Evolutionary conservation across 2,888 invertebrate genomes (phyloP), one percentile per base, ranked within the genome.

Genomic region (Craniophora ligustri): DNA sequence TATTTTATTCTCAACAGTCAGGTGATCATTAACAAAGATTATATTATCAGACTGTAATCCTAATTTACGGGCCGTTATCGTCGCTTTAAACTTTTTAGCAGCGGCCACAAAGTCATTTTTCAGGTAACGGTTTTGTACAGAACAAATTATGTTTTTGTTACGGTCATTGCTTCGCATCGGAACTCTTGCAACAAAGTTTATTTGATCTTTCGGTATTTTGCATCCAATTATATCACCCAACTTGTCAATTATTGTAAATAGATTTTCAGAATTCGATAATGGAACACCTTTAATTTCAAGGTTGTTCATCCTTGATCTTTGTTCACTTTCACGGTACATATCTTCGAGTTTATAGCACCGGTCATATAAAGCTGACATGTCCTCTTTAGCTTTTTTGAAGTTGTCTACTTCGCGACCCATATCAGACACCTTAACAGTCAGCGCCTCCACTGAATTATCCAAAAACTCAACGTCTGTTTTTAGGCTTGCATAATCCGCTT

Each of bases 51-150:
- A 23, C 11, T 6, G 34, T 1, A 44, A 11, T 16, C 34, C 30
- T 13, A 46, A 3, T 2, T 30, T 13, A 6, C 6, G 19, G 6
- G 38, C 19, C 0, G 5, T 26, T 8, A 44, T 15, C 1, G 34
- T 16, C 15, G 16, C 8, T 10, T 35, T 44, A 8, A 16, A 26
- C 5, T 26, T 44, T 23, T 35, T 44, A 2, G 44, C 44, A 3
- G 38, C 38, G 3, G 23, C 38, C 6, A 38, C 23, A 11, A 38
- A 7, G 54, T n/a, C n/a, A n/a, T n/a, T n/a, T n/a, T n/a, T n/a
- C n/a, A n/a, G n/a, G n/a, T n/a, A n/a, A n/a, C n/a, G 49, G 13
- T 64, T 67, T 3, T 65, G 56, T 0, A 72, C 28, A 0, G 62
- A 64, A 1, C 57, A 48, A 0, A 61, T 47, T 4, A 66, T 66